Evolutionary conservation across 2,797 vertebrate species (phyloP), one percentile per base, ranked within the genome.

Genomic region (Apogon talboti): DNA sequence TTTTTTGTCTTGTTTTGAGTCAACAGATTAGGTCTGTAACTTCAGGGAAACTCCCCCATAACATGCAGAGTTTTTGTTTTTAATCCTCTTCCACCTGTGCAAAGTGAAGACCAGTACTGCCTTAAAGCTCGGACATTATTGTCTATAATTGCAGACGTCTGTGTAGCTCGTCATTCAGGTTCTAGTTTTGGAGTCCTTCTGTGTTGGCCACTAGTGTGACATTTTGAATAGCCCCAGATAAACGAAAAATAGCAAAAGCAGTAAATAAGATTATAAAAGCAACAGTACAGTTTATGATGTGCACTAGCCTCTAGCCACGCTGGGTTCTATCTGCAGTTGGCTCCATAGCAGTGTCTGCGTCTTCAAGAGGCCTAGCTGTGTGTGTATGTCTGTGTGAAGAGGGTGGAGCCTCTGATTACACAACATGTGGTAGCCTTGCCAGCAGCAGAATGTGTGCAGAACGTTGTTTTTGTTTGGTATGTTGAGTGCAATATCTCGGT

Each of bases 371-470:
- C 73, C 76, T 48, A 68, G 71, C 50, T 54, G 62, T 56, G 47
- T 66, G 56, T 68, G 14, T 71, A 28, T 60, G 24, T 81, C 57
- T 69, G 57, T 68, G 54, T 73, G 62, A 52, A 41, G 72, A 66
- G 74, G 85, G 83, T 55, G 79, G 84, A 79, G 90, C 78, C 60
- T 89, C 60, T 62, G 82, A 85, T 92, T 92, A 89, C 87, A 89
- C 92, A 91, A 91, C 82, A 79, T 75, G 60, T 79, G 81, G 56
- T 62, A 52, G 69, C 52, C 51, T 76, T 78, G 66, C 82, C 84
- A 85, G 67, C 64, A 84, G 74, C 76, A 73, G 58, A 85, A 70
- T 83, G 64, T 80, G 76, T 79, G 74, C 53, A 53, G 68, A 78
- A 47, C 6, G 28, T 74, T 89, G 84, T 88, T 90, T 90, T 82